Evolutionary conservation across 1,140 invertebrate species (phyloP).

Genomic region (Choristoneura fumiferana): DNA sequence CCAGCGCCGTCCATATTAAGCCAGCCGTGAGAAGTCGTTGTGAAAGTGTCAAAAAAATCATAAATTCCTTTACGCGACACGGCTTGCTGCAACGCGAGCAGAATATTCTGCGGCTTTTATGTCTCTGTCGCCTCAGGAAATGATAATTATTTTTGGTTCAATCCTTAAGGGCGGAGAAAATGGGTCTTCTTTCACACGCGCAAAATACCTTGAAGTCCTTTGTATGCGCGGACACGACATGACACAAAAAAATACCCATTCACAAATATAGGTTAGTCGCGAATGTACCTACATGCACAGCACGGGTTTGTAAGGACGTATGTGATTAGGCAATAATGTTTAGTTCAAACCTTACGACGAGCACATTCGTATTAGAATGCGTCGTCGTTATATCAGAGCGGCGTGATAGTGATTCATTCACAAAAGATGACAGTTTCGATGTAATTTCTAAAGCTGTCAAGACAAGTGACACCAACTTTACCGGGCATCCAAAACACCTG

Average conservation of each 20-base stretch:
- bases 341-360: background rate
- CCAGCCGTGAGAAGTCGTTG: conserved; percentile 32
- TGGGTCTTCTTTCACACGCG: conserved; percentile 68
- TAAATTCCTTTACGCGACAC: conserved; percentile 39
- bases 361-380: background rate
- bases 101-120: conserved; percentile 37
- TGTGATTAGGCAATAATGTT: background rate
- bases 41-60: conserved; percentile 42
- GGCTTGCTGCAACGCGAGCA: conserved; percentile 43
- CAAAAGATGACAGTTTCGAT: conserved; percentile 15
- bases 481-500: conserved; percentile 11
- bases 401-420: conserved; percentile 19
- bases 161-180: conserved; percentile 58
- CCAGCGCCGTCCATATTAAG: conserved; percentile 34
- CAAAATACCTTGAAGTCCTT: conserved; percentile 69
- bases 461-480: conserved; percentile 4
- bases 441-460: conserved; percentile 7
- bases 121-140: conserved; percentile 62
- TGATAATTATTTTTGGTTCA: conserved; percentile 73
- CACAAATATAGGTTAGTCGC: conserved; percentile 74
- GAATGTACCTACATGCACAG: conserved; percentile 40
- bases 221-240: conserved; percentile 51
- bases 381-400: conserved; percentile 1
- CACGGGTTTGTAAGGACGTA: conserved; percentile 11
- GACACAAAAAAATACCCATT: conserved; percentile 69